Base-by-base conservation (phyloP, 2,113 vertebrate genomes). In the Embiotoca jacksoni region DNA sequence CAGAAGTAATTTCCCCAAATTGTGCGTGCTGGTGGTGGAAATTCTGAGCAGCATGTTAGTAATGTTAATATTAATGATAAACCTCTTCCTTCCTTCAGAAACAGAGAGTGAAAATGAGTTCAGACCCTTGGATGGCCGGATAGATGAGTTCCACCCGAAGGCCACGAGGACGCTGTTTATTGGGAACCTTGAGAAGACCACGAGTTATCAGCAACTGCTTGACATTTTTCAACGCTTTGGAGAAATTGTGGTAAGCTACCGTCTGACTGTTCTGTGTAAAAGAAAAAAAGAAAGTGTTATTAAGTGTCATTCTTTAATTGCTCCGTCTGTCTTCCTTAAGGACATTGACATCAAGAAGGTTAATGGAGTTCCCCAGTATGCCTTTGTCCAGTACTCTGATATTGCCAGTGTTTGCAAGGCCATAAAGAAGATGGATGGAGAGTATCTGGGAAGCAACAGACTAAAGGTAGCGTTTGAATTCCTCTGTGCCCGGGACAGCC, bases 341-440 rank as follows among this genome's bases (percentile, higher is more conserved):
- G 98, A 99, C 81, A 99, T 99, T 7, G 98, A 99, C 90, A 98
- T 99, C 81, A 99, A 99, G 93, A 99, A 98, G 81, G 96, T 98
- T 75, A 99, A 99, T 0, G 98, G 97, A 39, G 95, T 98, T 81
- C 98, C 98, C 56, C 98, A 99, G 80, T 99, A 99, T 58, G 98
- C 98, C 0, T 99, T 99, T 93, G 95, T 99, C 78, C 97, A 99
- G 75, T 99, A 99, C 88, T 98, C 96, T 65, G 97, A 99, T 83
- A 99, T 99, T 66, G 97, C 97, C 35, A 99, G 98, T 0, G 98
- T 99, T 57, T 99, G 98, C 90, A 99, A 99, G 93, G 98, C 98
- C 46, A 99, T 99, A 87, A 99, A 99, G 93, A 99, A 99, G 92
- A 99, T 99, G 98, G 98, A 99, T 78, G 98, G 98, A 70, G 98